Evolutionary conservation across 1,140 invertebrate genomes (phyloP).

Genomic region (Dreissena rostriformis): DNA sequence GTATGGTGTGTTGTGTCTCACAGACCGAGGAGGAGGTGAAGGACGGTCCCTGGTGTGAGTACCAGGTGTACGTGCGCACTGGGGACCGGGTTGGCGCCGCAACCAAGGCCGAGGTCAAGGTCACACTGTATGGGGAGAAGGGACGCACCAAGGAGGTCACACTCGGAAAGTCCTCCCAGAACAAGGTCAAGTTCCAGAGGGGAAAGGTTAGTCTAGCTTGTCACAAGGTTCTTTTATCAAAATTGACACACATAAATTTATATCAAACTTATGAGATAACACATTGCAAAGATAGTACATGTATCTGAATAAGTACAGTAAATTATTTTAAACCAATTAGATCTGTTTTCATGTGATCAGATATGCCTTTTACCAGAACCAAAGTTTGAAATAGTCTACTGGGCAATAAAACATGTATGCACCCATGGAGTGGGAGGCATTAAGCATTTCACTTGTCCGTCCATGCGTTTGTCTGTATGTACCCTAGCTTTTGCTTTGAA

Average conservation of each 20-base stretch:
- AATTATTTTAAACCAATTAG: too few species aligned
- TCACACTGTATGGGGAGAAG: conserved; percentile 76
- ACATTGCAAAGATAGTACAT: not conserved
- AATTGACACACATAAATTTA: not conserved
- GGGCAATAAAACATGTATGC: too few species aligned
- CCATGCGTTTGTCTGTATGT: too few species aligned
- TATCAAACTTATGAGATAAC: not conserved
- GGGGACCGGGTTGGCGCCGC: conserved; percentile 76
- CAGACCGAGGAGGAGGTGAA: conserved; percentile 71
- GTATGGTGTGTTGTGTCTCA: too few species aligned
- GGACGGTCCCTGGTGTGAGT: conserved; percentile 70
- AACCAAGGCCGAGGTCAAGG: conserved; percentile 75
- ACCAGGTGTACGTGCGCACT: conserved; percentile 76
- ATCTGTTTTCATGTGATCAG: too few species aligned
- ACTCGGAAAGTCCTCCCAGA: conserved; percentile 70
- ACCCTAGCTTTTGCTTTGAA: too few species aligned
- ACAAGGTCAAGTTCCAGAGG: conserved; percentile 79
- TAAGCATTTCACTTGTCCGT: too few species aligned
- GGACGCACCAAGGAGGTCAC: conserved; percentile 74
- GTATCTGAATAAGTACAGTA: too few species aligned
- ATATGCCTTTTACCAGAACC: too few species aligned
- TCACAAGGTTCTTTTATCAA: too few species aligned
- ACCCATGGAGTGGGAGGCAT: too few species aligned
- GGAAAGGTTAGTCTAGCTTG: conserved; percentile 70
- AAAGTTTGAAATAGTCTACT: too few species aligned